Conservation (phyloP, 2,113 vertebrate genomes). For the Tragelaphus scriptus region DNA sequence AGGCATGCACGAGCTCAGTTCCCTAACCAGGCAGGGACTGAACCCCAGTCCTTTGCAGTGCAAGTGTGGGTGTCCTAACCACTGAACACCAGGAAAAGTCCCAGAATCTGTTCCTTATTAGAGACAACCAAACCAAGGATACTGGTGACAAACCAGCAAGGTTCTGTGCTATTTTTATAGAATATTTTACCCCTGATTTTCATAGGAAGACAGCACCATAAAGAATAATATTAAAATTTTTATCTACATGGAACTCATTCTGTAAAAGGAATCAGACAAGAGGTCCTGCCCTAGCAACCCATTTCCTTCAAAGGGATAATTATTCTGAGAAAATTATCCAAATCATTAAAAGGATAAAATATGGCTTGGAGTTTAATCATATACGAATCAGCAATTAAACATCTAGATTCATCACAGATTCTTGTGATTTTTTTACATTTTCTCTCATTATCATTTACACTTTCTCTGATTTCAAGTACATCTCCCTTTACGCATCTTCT, state of each 20-base stretch:
- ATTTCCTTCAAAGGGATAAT: background rate
- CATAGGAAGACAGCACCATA: background rate
- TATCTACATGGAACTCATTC: background rate
- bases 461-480: background rate
- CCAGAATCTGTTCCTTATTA: background rate
- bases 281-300: background rate
- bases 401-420: background rate
- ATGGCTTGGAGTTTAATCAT: background rate
- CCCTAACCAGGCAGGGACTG: background rate
- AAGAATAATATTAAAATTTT: background rate
- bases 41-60: background rate
- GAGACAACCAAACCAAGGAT: background rate
- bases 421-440: background rate
- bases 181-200: background rate
- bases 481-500: background rate
- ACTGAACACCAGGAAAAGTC: background rate
- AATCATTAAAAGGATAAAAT: background rate
- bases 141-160: background rate
- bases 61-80: background rate
- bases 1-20: background rate
- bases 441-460: background rate
- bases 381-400: background rate
- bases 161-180: background rate
- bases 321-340: background rate
- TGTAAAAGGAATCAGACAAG: background rate